Base-by-base conservation (phyloP, 1,140 invertebrate genomes). In the Ips nitidus region DNA sequence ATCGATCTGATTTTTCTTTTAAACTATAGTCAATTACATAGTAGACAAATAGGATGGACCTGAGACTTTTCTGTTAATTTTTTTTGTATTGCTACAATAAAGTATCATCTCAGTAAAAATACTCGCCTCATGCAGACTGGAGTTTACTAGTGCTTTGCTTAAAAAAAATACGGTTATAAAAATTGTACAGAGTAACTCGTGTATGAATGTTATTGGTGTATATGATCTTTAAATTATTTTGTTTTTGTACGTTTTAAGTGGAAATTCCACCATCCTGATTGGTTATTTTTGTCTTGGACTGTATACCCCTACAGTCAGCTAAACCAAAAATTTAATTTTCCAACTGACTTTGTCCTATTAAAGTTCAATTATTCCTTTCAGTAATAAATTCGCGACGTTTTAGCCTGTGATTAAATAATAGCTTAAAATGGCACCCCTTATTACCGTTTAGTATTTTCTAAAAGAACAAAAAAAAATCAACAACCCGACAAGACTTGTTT, bases 391-490 rank as follows among this genome's bases (percentile, higher is more conserved):
- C 52, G n/a, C 41, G n/a, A 66, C 6, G 7, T 67, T 70, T 62
- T 72, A 74, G 73, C 67, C 73, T 72, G 71, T 72, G 73, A 74
- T 72, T 69, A 22, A 22, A 22, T 74, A 58, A 68, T 74, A 68
- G 65, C 52, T 70, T 72, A 69, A 61, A 55, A 55, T 68, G 61
- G 53, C 45, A 6, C 53, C 56, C 56, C 42, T 56, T 67, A 55
- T 63, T 72, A 67, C 71, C 69, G 39, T 69, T 74, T 70, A 73
- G 71, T 74, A 66, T 73, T 74, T 74, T 73, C 71, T 73, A 70
- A 72, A 72, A 60, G 45, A 41, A 22, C 22, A 22, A 22, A 22
- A 22, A 22, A 22, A 22, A 22, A 22, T 22, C 22, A 22, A 22
- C 22, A 22, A 22, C 22, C 22, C 22, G 22, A 22, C 22, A 22